These are phyloP conservation scores for Taurulus bubalis DNA, from an alignment of 2,113 vertebrate species.

Conservation along the genomic window DNA sequence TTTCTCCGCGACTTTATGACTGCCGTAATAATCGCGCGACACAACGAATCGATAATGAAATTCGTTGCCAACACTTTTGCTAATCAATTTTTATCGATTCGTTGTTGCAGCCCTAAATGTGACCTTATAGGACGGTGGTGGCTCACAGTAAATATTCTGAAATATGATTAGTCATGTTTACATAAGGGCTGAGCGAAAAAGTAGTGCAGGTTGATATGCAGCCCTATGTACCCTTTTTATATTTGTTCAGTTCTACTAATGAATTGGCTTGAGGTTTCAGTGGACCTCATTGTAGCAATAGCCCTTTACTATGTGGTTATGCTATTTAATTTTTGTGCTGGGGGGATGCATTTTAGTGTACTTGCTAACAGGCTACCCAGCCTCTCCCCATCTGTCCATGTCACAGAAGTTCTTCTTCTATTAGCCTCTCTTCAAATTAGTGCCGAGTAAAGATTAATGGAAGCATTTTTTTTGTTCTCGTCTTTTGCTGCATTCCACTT, in stretches of 20 bases:
- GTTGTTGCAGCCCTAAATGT: no score
- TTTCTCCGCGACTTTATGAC: no score
- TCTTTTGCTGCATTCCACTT: background rate
- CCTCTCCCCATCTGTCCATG: background rate
- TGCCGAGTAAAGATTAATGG: background rate
- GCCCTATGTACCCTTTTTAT: background rate
- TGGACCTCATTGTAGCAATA: background rate
- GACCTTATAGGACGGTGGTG: slow-evolving; percentile 4
- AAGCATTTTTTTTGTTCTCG: background rate
- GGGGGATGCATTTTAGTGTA: background rate
- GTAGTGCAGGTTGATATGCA: background rate
- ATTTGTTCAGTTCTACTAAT: background rate
- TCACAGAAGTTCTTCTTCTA: background rate
- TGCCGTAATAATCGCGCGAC: no score
- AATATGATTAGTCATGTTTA: background rate
- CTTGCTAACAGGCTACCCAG: background rate
- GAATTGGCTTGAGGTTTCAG: background rate
- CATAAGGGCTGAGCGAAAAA: background rate
- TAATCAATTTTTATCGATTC: no score
- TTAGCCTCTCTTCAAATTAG: background rate
- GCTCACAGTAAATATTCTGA: background rate
- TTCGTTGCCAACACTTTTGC: no score
- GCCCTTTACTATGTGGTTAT: background rate
- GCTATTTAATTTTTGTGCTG: background rate
- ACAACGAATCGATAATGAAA: no score